Evolutionary conservation across 30 jellyfish, hydroid and myxozoan genomes (phyloP).

Genomic region (Aurelia coerulea): DNA sequence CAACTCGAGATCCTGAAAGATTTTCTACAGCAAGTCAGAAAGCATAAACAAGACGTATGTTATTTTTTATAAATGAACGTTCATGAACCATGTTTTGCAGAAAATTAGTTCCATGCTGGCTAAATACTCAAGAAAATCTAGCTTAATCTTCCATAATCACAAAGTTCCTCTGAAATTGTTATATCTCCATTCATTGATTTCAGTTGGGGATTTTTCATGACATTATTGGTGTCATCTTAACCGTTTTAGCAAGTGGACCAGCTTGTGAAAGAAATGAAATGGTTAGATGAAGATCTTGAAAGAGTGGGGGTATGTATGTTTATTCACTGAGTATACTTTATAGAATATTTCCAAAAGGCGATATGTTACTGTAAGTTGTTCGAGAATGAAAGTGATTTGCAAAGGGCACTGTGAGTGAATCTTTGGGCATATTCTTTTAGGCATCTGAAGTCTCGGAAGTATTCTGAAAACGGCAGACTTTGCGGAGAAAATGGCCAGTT

Average conservation of each 20-base stretch:
- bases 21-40: slow-evolving; percentile 80
- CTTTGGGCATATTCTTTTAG: too few species aligned
- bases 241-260: slow-evolving; percentile 78
- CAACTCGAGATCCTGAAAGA: slow-evolving; percentile 92
- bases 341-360: too few species aligned
- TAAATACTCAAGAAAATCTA: too few species aligned
- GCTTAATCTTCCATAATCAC: too few species aligned
- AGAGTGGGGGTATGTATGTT: slow-evolving; percentile 73
- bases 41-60: slow-evolving; percentile 92
- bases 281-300: slow-evolving; percentile 83
- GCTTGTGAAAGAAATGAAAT: slow-evolving; percentile 75
- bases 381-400: too few species aligned
- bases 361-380: too few species aligned
- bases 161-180: too few species aligned
- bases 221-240: neutral
- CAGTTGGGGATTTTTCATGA: neutral
- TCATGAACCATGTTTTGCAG: neutral
- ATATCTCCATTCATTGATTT: neutral
- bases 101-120: neutral
- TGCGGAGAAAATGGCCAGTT: too few species aligned
- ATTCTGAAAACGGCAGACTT: too few species aligned
- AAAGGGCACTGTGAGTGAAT: too few species aligned
- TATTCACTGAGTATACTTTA: neutral
- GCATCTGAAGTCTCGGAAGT: too few species aligned
- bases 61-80: neutral